These are phyloP conservation scores for Diplodus sargus DNA, from an alignment of 2,797 vertebrate species.

Conservation along the genomic window DNA sequence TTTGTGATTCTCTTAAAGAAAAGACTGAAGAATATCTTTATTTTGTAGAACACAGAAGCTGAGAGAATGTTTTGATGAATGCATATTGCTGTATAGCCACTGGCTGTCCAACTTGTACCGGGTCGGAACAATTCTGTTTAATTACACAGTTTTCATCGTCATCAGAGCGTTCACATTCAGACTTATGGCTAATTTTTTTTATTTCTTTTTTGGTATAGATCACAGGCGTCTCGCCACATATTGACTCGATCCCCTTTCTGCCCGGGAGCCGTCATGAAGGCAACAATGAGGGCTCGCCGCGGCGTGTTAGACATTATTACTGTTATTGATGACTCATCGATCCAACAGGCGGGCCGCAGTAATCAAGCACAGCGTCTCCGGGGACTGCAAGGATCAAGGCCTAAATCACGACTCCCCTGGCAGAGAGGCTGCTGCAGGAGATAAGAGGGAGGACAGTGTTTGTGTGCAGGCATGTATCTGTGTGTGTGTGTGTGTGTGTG, in stretches of 20 bases:
- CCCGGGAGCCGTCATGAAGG: conserved; percentile 48
- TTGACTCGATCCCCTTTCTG: conserved; percentile 59
- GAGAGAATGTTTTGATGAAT: conserved; percentile 20
- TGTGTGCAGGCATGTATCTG: not conserved
- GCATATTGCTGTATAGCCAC: too few relatives aligned
- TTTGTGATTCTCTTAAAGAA: too few relatives aligned
- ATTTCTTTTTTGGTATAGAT: conserved; percentile 27
- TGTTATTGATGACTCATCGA: conserved; percentile 78
- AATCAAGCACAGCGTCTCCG: conserved; percentile 66
- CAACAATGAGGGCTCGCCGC: conserved; percentile 56
- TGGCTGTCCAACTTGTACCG: conserved; percentile 22
- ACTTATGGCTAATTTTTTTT: conserved; percentile 45
- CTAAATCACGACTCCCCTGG: conserved; percentile 56
- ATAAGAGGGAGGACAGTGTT: conserved; percentile 33
- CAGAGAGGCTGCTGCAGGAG: conserved; percentile 54
- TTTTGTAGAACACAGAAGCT: conserved; percentile 11
- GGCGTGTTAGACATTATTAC: conserved; percentile 74
- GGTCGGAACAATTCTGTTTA: conserved; percentile 34
- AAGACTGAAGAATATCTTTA: too few relatives aligned
- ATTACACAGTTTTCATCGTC: conserved; percentile 58
- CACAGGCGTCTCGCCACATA: conserved; percentile 37
- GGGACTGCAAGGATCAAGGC: conserved; percentile 61
- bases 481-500: conserved; percentile 11
- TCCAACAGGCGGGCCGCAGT: conserved; percentile 63
- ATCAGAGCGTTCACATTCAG: conserved; percentile 63